A percentile compares a stretch with the other conserved stretches of the same genome.
Evolutionary conservation across 1,140 invertebrate species (phyloP).

Genomic region (Leptoteleia sp.): DNA sequence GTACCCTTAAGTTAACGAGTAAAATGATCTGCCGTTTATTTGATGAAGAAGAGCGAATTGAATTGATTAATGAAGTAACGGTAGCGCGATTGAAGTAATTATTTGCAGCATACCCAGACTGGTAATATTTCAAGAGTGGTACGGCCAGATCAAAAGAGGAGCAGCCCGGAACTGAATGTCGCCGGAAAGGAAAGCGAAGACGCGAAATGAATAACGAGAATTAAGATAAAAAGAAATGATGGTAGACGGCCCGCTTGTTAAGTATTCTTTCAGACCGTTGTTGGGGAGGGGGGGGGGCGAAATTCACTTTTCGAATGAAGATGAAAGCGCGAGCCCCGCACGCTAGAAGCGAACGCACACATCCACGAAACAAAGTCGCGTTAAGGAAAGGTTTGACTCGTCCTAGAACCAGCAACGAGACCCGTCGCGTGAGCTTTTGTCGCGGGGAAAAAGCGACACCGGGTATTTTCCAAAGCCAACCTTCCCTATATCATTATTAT

Average conservation of each 20-base stretch:
- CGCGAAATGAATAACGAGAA: conserved; percentile 25
- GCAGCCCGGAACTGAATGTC: conserved; percentile 18
- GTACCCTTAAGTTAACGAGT: no score
- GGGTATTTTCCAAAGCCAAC: neutral
- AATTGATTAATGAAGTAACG: neutral
- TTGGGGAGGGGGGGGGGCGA: conserved; percentile 29
- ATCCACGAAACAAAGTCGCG: conserved; percentile 52
- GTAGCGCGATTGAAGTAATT: conserved; percentile 2
- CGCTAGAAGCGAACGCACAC: conserved; percentile 28
- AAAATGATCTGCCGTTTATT: neutral
- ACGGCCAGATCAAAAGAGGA: conserved; percentile 13
- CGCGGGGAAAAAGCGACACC: neutral
- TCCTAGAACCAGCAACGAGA: conserved; percentile 25
- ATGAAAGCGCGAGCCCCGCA: conserved; percentile 11
- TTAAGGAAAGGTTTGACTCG: conserved; percentile 42
- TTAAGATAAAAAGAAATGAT: conserved; percentile 39
- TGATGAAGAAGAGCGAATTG: neutral
- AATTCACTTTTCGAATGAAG: conserved; percentile 54
- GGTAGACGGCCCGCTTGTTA: conserved; percentile 46
- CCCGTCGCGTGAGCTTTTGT: conserved; percentile 23
- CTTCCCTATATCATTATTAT: conserved; percentile 25
- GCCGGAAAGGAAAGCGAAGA: conserved; percentile 16
- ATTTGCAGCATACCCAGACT: conserved; percentile 2
- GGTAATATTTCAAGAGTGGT: conserved; percentile 12
- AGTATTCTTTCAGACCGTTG: conserved; percentile 54